A percentile compares a stretch with the other conserved stretches of the same genome.
Evolutionary conservation across 2,113 vertebrate genomes (phyloP).

Genomic region (Petaurus breviceps): DNA sequence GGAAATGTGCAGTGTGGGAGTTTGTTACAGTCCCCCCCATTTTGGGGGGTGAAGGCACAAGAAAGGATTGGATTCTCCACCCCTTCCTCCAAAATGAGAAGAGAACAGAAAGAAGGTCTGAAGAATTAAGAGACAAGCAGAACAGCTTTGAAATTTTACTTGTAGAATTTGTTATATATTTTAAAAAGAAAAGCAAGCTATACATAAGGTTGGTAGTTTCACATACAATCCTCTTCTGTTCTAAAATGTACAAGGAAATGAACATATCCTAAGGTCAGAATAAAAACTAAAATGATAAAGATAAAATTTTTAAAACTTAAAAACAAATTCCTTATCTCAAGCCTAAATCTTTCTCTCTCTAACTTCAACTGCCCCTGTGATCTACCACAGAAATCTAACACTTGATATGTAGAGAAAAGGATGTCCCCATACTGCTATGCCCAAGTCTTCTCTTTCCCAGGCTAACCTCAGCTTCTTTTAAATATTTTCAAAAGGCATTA

Average conservation of each 20-base stretch:
- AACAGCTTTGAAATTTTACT: background rate
- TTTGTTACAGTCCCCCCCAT: background rate
- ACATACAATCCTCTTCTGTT: background rate
- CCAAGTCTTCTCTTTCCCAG: background rate
- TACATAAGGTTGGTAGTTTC: background rate
- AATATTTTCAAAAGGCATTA: background rate
- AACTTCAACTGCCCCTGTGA: background rate
- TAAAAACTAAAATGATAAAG: background rate
- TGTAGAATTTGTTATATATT: background rate
- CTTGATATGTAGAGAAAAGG: background rate
- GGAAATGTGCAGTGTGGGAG: background rate
- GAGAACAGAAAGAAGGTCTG: background rate
- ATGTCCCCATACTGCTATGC: background rate
- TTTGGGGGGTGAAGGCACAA: background rate
- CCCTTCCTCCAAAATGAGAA: background rate
- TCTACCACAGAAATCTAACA: background rate
- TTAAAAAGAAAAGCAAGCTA: background rate
- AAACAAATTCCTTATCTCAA: background rate
- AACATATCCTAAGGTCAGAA: background rate
- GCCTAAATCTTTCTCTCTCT: no score
- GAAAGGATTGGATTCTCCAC: background rate
- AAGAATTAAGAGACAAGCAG: background rate
- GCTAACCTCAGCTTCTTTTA: background rate
- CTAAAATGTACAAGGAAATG: background rate
- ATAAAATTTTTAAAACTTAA: background rate